Evolutionary conservation across 1,140 invertebrate species (phyloP), one percentile per base, ranked within the genome.

Genomic region (Pseudomyrmex sp.): DNA sequence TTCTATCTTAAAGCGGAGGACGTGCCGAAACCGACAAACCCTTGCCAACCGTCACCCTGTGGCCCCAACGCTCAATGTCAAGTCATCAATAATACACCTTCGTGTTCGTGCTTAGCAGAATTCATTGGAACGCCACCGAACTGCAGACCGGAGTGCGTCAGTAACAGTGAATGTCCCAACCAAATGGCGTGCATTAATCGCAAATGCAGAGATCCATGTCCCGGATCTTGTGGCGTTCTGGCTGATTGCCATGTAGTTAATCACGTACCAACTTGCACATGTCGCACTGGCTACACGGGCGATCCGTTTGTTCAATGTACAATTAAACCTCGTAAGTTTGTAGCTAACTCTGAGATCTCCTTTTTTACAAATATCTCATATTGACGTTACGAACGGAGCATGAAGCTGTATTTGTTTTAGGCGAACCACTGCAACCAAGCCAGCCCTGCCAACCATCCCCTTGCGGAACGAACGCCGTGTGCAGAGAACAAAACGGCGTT

Each of bases 391-490:
- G 13, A 26, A 63, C 35, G 23, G 61, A 26, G 63, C 63, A 48
- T 76, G 70, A n/a, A 18, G 4, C 7, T 72, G 54, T 72, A 15
- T 80, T 75, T 48, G 15, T 68, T 89, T 54, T 59, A 90, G 84
- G 77, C 66, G 65, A 69, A 15, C n/a, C 63, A 66, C 91, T 92
- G 50, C 59, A 68, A 63, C 76, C 77, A 5, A 62, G 18, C 12
- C 83, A 95, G 88, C 96, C 97, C 15, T 98, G 97, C 89, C 89
- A 94, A 20, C 96, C 96, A 26, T 96, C 96, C 23, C 97, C 97
- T 5, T 98, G 97, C 92, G 97, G 97, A 50, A 92, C 96, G 9
- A 97, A 97, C 93, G 96, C 97, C 44, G 90, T 96, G 85, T 98
- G 97, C 91, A 95, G 95, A 88, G 96, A 96, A 89, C 93, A 95